Evolutionary conservation across 37 sponge, comb jelly and placozoan species (phyloP), one percentile per base, ranked within the genome.

Genomic region (Beroe forskalii): DNA sequence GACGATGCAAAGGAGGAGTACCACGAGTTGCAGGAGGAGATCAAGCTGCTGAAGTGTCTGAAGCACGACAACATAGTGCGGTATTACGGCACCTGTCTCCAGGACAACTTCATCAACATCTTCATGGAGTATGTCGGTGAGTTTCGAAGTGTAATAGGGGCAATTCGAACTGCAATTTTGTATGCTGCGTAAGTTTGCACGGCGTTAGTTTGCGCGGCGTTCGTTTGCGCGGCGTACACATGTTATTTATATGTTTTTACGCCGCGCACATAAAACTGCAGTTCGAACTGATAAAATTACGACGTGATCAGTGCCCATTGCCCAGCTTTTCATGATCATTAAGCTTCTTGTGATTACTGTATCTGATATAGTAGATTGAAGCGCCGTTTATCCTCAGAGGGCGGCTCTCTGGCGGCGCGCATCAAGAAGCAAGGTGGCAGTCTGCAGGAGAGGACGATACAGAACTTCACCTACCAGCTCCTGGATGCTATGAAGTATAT

Each of bases 101-200:
- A 41, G 44, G 86, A 80, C 44, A 80, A 80, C 55, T 44, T 22
- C 25, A 37, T 80, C 48, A 80, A 44, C 86, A 80, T 80, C 1
- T 80, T 80, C 86, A 80, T 80, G 86, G 86, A 80, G 55, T 80
- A 80, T 23, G 40, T 80, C 30, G 75, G 75, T 72, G n/a, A n/a
- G n/a, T n/a, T n/a, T n/a, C n/a, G n/a, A n/a, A n/a, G n/a, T n/a
- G n/a, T n/a, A n/a, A n/a, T n/a, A n/a, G n/a, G n/a, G n/a, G n/a
- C n/a, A n/a, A n/a, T n/a, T n/a, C n/a, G n/a, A n/a, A n/a, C n/a
- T n/a, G n/a, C n/a, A n/a, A n/a, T n/a, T n/a, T n/a, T n/a, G n/a
- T n/a, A n/a, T n/a, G n/a, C n/a, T n/a, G n/a, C n/a, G n/a, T n/a
- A n/a, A n/a, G n/a, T n/a, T n/a, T n/a, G n/a, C n/a, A n/a, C n/a